These are phyloP conservation scores for Agrochola lota DNA, from an alignment of 2,888 invertebrate genomes.

Conservation along the genomic window DNA sequence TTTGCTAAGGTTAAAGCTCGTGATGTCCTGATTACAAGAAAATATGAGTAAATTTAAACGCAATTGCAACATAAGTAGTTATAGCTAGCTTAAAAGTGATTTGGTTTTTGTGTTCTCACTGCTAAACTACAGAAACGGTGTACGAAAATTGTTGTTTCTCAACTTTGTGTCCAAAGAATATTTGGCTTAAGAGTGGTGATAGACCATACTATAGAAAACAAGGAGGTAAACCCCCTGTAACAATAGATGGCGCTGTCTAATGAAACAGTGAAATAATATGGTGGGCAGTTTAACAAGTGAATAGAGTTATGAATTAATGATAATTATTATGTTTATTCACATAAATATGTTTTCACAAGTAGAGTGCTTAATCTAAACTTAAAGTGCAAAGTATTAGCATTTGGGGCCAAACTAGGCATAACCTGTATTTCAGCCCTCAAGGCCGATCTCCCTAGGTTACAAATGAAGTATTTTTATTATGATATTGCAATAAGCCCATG, in stretches of 20 bases:
- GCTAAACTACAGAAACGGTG: background rate
- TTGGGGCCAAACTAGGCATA: too few relatives aligned
- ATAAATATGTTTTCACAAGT: too few relatives aligned
- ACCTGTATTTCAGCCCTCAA: too few relatives aligned
- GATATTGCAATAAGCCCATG: too few relatives aligned
- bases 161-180: background rate
- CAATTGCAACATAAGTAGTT: background rate
- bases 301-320: background rate
- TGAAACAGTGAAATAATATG: background rate
- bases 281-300: background rate
- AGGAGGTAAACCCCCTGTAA: background rate
- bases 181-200: too few relatives aligned
- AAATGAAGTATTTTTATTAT: too few relatives aligned
- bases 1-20: slow-evolving; percentile 8
- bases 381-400: too few relatives aligned
- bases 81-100: background rate
- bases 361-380: too few relatives aligned
- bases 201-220: background rate
- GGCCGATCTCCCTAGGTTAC: too few relatives aligned
- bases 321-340: too few relatives aligned
- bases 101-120: too few relatives aligned
- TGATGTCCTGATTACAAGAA: background rate
- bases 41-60: slow-evolving; percentile 1
- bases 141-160: background rate
- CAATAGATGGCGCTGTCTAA: background rate